Evolutionary conservation across 2,888 invertebrate species (phyloP).

Genomic region (Temnothorax ravouxi): DNA sequence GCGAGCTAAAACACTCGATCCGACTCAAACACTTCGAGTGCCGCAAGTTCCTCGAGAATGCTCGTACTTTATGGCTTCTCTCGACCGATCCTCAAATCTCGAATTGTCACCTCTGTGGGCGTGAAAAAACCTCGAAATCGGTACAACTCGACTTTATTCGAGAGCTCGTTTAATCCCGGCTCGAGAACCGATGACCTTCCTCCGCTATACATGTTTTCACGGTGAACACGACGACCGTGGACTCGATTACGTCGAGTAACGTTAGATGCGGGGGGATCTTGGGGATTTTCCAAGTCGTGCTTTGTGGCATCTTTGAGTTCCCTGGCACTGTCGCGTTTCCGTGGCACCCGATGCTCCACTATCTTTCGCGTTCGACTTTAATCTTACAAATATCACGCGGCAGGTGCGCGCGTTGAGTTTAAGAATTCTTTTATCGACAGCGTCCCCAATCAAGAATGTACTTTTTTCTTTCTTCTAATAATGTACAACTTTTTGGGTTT

Average conservation of each 20-base stretch:
- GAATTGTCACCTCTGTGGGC: conserved; percentile 34
- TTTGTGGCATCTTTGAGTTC: conserved; percentile 54
- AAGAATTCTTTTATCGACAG: conserved; percentile 7
- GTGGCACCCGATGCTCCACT: background rate
- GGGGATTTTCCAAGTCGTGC: conserved; percentile 54
- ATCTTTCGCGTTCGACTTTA: conserved; percentile 47
- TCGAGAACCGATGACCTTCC: background rate
- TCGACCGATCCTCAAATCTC: conserved; percentile 40
- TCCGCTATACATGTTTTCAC: conserved; percentile 16
- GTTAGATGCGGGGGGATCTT: conserved; percentile 32
- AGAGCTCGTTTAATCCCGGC: conserved; percentile 44
- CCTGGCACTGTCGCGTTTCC: conserved; percentile 29
- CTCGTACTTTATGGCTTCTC: conserved; percentile 42
- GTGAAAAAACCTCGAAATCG: conserved; percentile 42
- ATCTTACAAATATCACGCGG: conserved; percentile 29
- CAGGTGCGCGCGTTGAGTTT: conserved; percentile 22
- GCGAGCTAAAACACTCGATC: conserved; percentile 46
- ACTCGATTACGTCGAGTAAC: conserved; percentile 37
- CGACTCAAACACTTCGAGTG: conserved; percentile 39
- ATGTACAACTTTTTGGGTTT: background rate
- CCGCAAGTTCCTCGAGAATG: conserved; percentile 49
- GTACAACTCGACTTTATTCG: conserved; percentile 34
- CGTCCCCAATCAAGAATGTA: background rate
- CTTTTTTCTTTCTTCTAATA: background rate
- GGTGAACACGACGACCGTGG: conserved; percentile 30